These are phyloP conservation scores for Mungos mungo DNA, from an alignment of 2,113 vertebrate genomes.

Conservation along the genomic window DNA sequence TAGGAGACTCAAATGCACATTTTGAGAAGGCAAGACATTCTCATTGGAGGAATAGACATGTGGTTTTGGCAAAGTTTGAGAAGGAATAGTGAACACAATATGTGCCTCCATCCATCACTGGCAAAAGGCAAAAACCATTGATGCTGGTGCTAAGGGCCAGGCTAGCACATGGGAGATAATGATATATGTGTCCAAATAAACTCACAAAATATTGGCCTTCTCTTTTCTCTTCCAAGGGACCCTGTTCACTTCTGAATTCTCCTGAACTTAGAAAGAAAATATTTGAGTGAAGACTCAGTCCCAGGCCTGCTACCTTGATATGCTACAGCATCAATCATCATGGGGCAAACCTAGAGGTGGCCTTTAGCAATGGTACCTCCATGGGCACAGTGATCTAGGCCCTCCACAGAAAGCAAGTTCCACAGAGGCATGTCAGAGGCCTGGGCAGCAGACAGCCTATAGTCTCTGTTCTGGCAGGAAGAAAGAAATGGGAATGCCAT, in stretches of 20 bases:
- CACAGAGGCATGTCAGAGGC: no score
- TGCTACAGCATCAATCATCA: rapidly evolving
- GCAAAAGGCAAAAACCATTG: not conserved
- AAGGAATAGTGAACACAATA: not conserved
- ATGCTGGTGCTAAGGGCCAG: not conserved
- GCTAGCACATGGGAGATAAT: not conserved
- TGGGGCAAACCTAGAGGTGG: not conserved
- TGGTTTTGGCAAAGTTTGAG: not conserved
- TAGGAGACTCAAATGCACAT: not conserved
- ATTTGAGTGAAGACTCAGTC: not conserved
- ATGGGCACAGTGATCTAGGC: no score
- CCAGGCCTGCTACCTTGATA: rapidly evolving
- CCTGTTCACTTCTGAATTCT: not conserved
- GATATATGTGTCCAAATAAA: rapidly evolving
- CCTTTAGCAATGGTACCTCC: not conserved
- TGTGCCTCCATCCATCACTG: not conserved
- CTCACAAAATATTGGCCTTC: not conserved
- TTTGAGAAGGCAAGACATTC: not conserved
- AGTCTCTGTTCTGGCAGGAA: not conserved
- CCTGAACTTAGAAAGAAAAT: not conserved
- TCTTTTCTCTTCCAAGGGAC: not conserved
- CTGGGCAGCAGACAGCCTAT: rapidly evolving
- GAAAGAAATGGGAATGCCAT: rapidly evolving
- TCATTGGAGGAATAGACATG: not conserved
- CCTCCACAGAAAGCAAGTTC: not conserved